Base-by-base conservation (phyloP, 2,888 invertebrate species). In the Microdon myrmicae region DNA sequence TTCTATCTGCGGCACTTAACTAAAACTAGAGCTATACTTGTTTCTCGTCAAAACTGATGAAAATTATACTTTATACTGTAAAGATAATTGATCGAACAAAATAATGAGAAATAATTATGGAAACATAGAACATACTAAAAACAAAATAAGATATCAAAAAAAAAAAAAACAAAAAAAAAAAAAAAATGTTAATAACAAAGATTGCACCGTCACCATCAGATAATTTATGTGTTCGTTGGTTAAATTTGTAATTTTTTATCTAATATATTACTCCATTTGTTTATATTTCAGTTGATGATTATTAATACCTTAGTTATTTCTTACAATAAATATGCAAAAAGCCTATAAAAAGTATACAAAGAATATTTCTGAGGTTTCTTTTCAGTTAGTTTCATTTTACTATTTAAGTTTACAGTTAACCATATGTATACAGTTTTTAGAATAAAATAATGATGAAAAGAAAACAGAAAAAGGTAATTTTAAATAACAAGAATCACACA, bases 141-240 rank as follows among this genome's bases (percentile, higher is more conserved):
- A 3, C 37, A n/a, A n/a, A 32, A 29, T 13, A 12, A 34, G 3
- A 41, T 8, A 31, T 10, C 23, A 28, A n/a, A 25, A 13, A 19
- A 14, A 32, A 22, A 17, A 22, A 34, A 39, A n/a, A 1, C 2
- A 10, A 26, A 19, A n/a, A 25, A 25, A 23, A 23, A 22, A 17
- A 19, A 35, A 19, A 56, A 58, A 41, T 59, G 51, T 60, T 43
- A 60, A 55, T 60, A 67, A 43, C 54, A 49, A 44, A 68, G 60
- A 68, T 68, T 68, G 68, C 68, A 69, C 68, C 68, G 56, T 68
- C 68, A 69, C 69, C 68, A 55, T 67, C 49, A 29, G 56, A 68
- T 58, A 67, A 60, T 35, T 19, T 34, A 34, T 10, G 32, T 48
- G 35, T 53, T 51, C 16, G n/a, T 17, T 19, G n/a, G 22, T 20